Evolutionary conservation across 2,797 vertebrate genomes (phyloP).

Genomic region (Microcaecilia unicolor): DNA sequence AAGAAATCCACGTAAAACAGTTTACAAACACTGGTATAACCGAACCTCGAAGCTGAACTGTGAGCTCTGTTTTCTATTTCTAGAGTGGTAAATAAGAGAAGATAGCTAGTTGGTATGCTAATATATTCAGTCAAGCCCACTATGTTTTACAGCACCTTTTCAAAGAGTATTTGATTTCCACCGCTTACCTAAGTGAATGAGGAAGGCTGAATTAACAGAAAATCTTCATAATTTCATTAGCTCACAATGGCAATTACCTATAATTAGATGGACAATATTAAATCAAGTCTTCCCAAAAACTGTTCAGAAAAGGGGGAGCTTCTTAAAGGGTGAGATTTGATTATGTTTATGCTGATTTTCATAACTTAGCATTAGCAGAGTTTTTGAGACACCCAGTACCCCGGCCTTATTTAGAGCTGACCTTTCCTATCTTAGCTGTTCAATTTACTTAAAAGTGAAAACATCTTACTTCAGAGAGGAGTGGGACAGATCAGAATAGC

Average conservation of each 20-base stretch:
- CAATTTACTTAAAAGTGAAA: conserved; percentile 20
- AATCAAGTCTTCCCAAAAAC: neutral
- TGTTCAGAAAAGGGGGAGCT: neutral
- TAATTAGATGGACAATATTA: neutral
- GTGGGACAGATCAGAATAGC: conserved; percentile 11
- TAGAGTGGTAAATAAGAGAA: too few species aligned
- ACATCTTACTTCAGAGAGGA: conserved; percentile 8
- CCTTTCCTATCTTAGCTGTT: conserved; percentile 17
- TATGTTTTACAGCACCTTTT: too few species aligned
- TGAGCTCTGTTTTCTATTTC: too few species aligned
- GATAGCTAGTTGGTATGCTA: too few species aligned
- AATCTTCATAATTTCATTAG: neutral
- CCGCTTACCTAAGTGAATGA: conserved; percentile 4
- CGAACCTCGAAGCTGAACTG: too few species aligned
- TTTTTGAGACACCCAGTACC: conserved; percentile 7
- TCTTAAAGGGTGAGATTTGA: neutral
- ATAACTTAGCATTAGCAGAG: neutral
- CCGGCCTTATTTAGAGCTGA: neutral
- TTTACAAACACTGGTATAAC: too few species aligned
- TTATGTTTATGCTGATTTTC: neutral
- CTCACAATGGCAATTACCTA: neutral
- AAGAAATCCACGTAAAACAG: too few species aligned
- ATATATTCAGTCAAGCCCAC: too few species aligned
- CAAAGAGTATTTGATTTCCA: neutral
- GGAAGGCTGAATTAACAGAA: conserved; percentile 6